Evolutionary conservation across 1,140 invertebrate genomes (phyloP), one percentile per base, ranked within the genome.

Genomic region (Aethina tumida): DNA sequence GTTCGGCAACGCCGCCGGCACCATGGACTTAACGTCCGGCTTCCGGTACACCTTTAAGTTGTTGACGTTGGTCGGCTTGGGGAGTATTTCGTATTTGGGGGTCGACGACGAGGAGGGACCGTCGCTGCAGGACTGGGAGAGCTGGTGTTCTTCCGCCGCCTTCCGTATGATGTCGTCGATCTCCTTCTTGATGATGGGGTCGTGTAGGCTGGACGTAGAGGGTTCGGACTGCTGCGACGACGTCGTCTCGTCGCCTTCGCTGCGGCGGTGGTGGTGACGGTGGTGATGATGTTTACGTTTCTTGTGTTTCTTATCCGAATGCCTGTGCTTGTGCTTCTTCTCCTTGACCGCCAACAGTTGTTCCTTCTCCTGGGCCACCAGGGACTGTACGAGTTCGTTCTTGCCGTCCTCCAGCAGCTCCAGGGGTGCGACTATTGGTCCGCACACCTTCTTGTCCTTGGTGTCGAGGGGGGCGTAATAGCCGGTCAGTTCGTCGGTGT

Each of bases 361-460:
- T 33, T 53, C 34, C 9, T 43, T 47, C 43, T 56, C 47, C 27
- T 45, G 36, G 5, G 46, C 43, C 16, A 52, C 39, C 13, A 55
- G 18, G 4, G 42, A 48, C 26, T 55, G 50, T 5, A 55, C 52
- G 20, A 52, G 41, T 10, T 53, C 51, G 3, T 26, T 39, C 3
- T 48, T 55, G 24, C 48, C 33, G 17, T 38, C 17, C 28, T 31
- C 35, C 17, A 42, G 20, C 14, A 36, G 13, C 17, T 45, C 43
- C 16, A 49, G 38, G 0, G 55, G 50, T 8, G 55, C 45, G 1
- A 59, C 56, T 8, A 59, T 55, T 40, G 52, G 50, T 3, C 56
- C 56, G 27, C 56, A 59, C 4, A 55, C 52, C 30, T 58, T 58
- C 25, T 58, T 58, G 5, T 44, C 42, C 29, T 53, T 50, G 20